Evolutionary conservation across 2,888 invertebrate genomes (phyloP), one percentile per base, ranked within the genome.

Genomic region (Eupelmus urozonus): DNA sequence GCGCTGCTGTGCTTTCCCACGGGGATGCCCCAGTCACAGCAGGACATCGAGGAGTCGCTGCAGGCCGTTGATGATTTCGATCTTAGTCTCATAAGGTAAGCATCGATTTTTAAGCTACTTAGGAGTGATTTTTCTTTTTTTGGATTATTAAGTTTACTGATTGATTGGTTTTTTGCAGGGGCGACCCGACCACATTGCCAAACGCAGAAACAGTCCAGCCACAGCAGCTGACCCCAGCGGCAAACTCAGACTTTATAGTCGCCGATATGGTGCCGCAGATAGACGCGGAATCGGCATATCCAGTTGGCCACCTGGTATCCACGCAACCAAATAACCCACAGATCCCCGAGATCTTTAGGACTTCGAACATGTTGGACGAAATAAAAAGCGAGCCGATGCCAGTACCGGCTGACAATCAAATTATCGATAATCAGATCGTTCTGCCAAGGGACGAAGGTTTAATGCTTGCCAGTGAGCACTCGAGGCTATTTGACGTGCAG

Each of bases 381-480:
- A 69, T 70, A 5, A 83, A 84, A 18, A 42, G 27, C 62, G 79
- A 79, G 29, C 71, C 71, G 1, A 0, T 40, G 16, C 3, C 55
- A 2, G 34, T 34, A 23, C n/a, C 20, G 34, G 71, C 77, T 16
- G 70, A 49, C 49, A 49, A 11, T 49, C 49, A 49, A 34, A 34
- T 34, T n/a, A 3, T 81, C 20, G 84, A 86, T 25, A 91, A 91
- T 81, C 91, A 91, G 73, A 82, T 91, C 34, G 89, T 91, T 2
- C 76, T 91, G 13, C 88, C 89, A 0, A 90, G 91, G 80, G 87
- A 87, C 55, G 91, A 91, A 34, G 85, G 85, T 1, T 79, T 86
- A 4, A 51, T 84, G 63, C 74, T 85, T 23, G 57, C 81, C 18
- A 81, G 79, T n/a, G 84, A 84, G 78, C 78, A 82, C 5, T 82